phyloP scores from a whole-genome alignment of 1,140 invertebrate species.

The Saccostrea echinata region DNA sequence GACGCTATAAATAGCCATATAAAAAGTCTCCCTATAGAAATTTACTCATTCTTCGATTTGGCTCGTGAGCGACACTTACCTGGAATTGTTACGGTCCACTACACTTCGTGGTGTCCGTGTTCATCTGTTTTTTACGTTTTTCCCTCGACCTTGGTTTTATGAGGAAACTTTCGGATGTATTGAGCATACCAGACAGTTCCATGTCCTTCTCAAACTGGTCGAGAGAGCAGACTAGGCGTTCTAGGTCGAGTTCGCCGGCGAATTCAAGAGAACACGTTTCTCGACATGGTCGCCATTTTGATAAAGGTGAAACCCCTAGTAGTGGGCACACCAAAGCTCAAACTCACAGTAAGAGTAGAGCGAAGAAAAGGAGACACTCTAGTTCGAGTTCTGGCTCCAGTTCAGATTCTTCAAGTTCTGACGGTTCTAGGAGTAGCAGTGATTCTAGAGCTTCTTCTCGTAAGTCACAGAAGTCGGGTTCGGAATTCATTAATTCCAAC shows the following conservation, averaged over 20 bases:
- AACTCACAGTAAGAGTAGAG: neutral
- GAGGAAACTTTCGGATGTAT: too few relatives aligned
- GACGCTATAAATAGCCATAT: too few relatives aligned
- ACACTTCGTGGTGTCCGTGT: too few relatives aligned
- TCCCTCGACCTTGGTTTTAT: too few relatives aligned
- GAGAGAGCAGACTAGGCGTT: neutral
- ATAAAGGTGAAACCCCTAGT: neutral
- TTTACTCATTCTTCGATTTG: too few relatives aligned
- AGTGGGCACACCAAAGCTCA: neutral
- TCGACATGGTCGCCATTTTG: slow-evolving; percentile 15
- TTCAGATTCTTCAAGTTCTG: neutral
- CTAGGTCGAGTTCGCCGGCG: neutral
- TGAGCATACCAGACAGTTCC: too few relatives aligned
- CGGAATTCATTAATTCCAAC: neutral
- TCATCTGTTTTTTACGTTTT: too few relatives aligned
- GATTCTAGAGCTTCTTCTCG: neutral
- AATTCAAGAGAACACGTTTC: neutral
- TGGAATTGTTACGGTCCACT: too few relatives aligned
- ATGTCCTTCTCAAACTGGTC: slow-evolving; percentile 11
- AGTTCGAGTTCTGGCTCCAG: neutral
- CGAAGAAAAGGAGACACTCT: neutral
- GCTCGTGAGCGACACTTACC: too few relatives aligned
- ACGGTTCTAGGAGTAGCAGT: neutral
- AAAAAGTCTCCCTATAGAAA: too few relatives aligned
- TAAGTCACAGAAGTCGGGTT: neutral